Percentiles rank a stretch among this genome's conserved stretches.
phyloP scores from a whole-genome alignment of 2,113 vertebrate genomes.

The Piaya cayana region DNA sequence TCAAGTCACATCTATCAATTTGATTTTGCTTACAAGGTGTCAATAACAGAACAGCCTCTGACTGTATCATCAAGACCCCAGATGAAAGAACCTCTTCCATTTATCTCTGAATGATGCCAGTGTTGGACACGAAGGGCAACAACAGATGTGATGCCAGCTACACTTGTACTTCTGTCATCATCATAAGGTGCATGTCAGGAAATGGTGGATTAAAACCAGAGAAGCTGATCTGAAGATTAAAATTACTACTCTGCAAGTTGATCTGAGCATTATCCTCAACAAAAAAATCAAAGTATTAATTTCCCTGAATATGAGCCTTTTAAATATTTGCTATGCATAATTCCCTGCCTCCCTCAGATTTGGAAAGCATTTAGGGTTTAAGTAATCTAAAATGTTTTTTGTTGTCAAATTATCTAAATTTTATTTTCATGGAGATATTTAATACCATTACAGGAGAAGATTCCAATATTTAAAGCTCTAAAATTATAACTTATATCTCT shows the following conservation, averaged over 20 bases:
- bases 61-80: neutral
- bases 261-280: neutral
- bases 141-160: neutral
- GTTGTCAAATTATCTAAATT: neutral
- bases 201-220: neutral
- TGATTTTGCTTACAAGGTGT: neutral
- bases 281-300: neutral
- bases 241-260: neutral
- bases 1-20: neutral
- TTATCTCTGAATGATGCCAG: neutral
- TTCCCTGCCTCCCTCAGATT: neutral
- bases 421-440: neutral
- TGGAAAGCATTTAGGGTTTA: fast-evolving
- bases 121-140: neutral
- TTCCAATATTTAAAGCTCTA: neutral
- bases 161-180: neutral
- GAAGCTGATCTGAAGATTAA: neutral
- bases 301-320: neutral
- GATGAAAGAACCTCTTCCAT: neutral
- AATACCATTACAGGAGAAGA: neutral
- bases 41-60: neutral
- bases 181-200: neutral
- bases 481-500: neutral
- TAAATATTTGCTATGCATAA: neutral
- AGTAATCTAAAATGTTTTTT: neutral